These are phyloP conservation scores for Allacma fusca DNA, from an alignment of 2,888 invertebrate species.

Conservation along the genomic window DNA sequence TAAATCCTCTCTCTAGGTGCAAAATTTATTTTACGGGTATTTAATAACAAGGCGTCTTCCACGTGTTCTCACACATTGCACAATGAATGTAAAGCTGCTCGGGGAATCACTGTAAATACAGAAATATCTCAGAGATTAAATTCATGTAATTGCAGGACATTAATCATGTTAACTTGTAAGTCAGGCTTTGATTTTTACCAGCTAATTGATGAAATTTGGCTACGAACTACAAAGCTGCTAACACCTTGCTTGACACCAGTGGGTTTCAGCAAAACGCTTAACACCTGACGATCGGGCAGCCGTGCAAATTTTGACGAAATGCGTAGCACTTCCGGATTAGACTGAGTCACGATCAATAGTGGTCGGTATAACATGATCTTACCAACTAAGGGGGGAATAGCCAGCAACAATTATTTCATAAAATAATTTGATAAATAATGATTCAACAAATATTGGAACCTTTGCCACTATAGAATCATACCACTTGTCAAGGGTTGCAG, in stretches of 20 bases:
- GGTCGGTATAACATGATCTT: constrained; percentile 35
- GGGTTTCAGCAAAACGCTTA: constrained; percentile 28
- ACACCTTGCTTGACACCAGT: constrained; percentile 35
- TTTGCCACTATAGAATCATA: too few species aligned
- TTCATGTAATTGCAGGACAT: background rate
- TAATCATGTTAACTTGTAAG: background rate
- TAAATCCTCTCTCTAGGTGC: background rate
- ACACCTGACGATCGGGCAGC: background rate
- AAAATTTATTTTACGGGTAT: constrained; percentile 29
- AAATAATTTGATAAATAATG: too few species aligned
- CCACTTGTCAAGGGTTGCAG: constrained; percentile 14
- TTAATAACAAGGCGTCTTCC: constrained; percentile 21
- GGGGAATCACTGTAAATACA: constrained; percentile 12
- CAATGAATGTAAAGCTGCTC: constrained; percentile 36
- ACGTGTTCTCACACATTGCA: constrained; percentile 32
- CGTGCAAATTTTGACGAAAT: constrained; percentile 2
- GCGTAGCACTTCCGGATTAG: constrained; percentile 33
- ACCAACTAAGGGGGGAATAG: constrained; percentile 21
- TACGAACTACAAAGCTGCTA: constrained; percentile 34
- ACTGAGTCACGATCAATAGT: constrained; percentile 30
- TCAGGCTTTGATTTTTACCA: constrained; percentile 13
- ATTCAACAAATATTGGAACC: too few species aligned
- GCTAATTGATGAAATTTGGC: constrained; percentile 37
- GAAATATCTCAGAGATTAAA: too few species aligned
- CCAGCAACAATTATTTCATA: background rate